Percentiles rank a stretch among this genome's conserved stretches.
These are phyloP conservation scores for Achlya flavicornis DNA, from an alignment of 2,888 invertebrate species.

Conservation along the genomic window DNA sequence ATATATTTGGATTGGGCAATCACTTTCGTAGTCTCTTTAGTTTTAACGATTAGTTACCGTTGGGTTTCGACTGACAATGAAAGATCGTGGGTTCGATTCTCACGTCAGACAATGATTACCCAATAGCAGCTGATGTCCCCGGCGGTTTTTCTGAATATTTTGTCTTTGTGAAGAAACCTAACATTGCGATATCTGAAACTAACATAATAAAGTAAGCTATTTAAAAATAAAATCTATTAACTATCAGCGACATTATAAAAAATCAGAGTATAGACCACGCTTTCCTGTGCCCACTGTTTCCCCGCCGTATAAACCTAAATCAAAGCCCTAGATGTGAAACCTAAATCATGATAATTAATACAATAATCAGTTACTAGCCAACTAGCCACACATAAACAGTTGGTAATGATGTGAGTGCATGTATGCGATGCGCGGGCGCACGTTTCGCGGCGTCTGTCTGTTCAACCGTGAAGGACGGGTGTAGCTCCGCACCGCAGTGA, in stretches of 20 bases:
- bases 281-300: too few relatives aligned
- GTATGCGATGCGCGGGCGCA: conserved; percentile 46
- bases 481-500: conserved; percentile 53
- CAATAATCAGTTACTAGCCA: neutral
- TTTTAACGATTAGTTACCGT: neutral
- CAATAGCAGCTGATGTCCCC: conserved; percentile 2
- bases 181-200: too few relatives aligned
- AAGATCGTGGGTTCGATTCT: conserved; percentile 5
- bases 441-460: conserved; percentile 55
- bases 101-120: conserved; percentile 2
- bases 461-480: conserved; percentile 75
- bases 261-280: too few relatives aligned
- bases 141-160: neutral
- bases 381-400: neutral
- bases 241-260: too few relatives aligned
- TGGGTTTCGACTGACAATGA: conserved; percentile 3
- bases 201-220: too few relatives aligned
- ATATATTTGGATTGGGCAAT: neutral
- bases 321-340: neutral
- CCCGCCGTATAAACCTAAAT: neutral
- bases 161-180: neutral
- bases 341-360: neutral
- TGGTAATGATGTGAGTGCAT: neutral
- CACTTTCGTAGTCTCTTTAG: neutral
- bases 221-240: too few relatives aligned